phyloP scores from a whole-genome alignment of 2,888 invertebrate species.

The Lithophane leautieri region DNA sequence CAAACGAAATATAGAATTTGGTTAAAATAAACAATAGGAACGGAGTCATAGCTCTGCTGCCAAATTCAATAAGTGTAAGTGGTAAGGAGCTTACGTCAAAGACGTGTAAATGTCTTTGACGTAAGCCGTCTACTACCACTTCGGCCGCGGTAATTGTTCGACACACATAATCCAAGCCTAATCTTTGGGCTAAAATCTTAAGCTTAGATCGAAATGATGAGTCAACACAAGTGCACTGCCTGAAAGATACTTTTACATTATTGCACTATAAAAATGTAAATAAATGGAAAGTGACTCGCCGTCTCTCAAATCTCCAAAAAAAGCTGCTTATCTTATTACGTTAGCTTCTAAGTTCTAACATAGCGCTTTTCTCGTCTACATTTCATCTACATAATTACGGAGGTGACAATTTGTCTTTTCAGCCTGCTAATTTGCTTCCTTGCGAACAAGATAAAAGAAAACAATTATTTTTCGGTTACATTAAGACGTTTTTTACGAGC shows the following conservation, averaged over 20 bases:
- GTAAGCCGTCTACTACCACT: conserved; percentile 32
- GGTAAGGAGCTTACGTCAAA: conserved; percentile 56
- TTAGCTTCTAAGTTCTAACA: conserved; percentile 26
- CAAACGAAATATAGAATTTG: conserved; percentile 25
- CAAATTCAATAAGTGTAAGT: conserved; percentile 61
- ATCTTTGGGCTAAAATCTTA: neutral
- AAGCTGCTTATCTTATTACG: conserved; percentile 37
- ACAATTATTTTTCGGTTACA: conserved; percentile 57
- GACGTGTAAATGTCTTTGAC: conserved; percentile 33
- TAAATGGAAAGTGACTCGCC: conserved; percentile 12
- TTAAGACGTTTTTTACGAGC: conserved; percentile 46
- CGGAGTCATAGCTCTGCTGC: conserved; percentile 43
- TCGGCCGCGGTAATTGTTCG: conserved; percentile 25
- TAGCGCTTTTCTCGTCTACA: conserved; percentile 26
- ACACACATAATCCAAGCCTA: conserved; percentile 1
- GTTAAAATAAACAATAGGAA: conserved; percentile 48
- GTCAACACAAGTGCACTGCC: neutral
- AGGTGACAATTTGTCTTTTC: conserved; percentile 62
- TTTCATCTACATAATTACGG: conserved; percentile 62
- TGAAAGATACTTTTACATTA: no score
- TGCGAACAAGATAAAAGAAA: conserved; percentile 51
- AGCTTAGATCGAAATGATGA: neutral
- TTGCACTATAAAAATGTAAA: neutral
- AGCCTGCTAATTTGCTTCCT: conserved; percentile 51
- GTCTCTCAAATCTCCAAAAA: conserved; percentile 34